Percentiles rank a stretch among this genome's conserved stretches.
These are phyloP conservation scores for Tribolium madens DNA, from an alignment of 1,140 invertebrate species.

Conservation along the genomic window DNA sequence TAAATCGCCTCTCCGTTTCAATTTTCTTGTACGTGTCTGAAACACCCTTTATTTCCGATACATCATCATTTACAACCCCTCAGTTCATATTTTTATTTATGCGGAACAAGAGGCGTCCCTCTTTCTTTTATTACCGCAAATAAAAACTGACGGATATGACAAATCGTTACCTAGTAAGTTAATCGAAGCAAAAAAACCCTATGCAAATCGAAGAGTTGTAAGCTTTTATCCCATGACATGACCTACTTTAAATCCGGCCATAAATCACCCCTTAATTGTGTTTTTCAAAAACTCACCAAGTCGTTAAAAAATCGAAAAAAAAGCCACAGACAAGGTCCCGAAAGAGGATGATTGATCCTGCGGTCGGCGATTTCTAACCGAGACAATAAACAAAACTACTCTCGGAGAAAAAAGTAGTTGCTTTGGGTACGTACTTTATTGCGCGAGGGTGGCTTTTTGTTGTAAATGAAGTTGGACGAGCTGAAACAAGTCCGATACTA, in stretches of 20 bases:
- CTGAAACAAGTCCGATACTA: too few relatives aligned
- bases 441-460: conserved; percentile 20
- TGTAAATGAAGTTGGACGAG: conserved; percentile 23
- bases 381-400: conserved; percentile 36
- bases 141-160: conserved; percentile 36
- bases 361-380: conserved; percentile 4
- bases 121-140: conserved; percentile 13
- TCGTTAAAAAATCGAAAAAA: not conserved
- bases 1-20: not conserved
- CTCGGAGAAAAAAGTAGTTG: not conserved
- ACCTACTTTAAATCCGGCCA: conserved; percentile 27
- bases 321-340: not conserved
- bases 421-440: conserved; percentile 27
- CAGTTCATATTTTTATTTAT: not conserved
- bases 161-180: conserved; percentile 37
- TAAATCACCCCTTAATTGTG: conserved; percentile 38
- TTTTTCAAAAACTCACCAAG: conserved; percentile 9
- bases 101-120: not conserved
- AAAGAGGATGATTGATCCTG: conserved; percentile 14
- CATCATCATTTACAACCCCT: not conserved
- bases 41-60: not conserved
- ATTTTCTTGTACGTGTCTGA: not conserved
- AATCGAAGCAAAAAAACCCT: conserved; percentile 30
- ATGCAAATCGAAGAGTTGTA: conserved; percentile 37
- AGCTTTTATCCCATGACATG: conserved; percentile 31